Evolutionary conservation across 37 sponge, comb jelly and placozoan genomes (phyloP).

Genomic region (Cliona cf. orientalis): DNA sequence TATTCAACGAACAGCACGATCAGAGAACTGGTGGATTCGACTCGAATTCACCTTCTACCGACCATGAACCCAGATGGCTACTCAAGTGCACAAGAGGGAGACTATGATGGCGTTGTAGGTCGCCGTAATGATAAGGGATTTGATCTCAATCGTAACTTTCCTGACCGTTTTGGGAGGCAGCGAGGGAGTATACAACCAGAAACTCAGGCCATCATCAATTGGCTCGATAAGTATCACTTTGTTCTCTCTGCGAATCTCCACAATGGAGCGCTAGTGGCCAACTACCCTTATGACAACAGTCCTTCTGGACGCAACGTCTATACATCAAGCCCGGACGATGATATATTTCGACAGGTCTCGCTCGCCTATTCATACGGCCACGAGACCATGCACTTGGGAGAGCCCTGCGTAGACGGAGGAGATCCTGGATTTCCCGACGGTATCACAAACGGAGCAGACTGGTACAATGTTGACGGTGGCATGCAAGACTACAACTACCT

Average conservation of each 20-base stretch:
- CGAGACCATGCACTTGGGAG: constrained; percentile 74
- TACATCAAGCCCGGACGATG: constrained; percentile 76
- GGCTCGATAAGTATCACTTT: constrained; percentile 84
- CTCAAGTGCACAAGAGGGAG: constrained; percentile 45
- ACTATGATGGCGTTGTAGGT: constrained; percentile 52
- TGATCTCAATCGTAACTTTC: constrained; percentile 96
- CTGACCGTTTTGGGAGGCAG: constrained; percentile 61
- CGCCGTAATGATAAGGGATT: constrained; percentile 75
- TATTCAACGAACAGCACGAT: constrained; percentile 57
- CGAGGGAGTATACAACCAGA: constrained; percentile 55
- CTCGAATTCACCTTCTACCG: constrained; percentile 93
- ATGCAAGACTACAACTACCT: constrained; percentile 98
- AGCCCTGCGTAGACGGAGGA: constrained; percentile 9
- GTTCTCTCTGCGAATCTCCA: constrained; percentile 97
- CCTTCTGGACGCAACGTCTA: constrained; percentile 12
- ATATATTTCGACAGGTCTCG: constrained; percentile 76
- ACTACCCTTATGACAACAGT: constrained; percentile 94
- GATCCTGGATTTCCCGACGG: constrained; percentile 68
- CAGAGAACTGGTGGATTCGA: constrained; percentile 76
- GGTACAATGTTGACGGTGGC: constrained; percentile 93
- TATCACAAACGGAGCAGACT: constrained; percentile 95
- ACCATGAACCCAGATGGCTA: constrained; percentile 99
- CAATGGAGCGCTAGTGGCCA: constrained; percentile 96
- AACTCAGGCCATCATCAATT: constrained; percentile 84
- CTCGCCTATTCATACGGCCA: constrained; percentile 77